Evolutionary conservation across 2,888 invertebrate species (phyloP).

Genomic region (Scelioninae gen. 1): DNA sequence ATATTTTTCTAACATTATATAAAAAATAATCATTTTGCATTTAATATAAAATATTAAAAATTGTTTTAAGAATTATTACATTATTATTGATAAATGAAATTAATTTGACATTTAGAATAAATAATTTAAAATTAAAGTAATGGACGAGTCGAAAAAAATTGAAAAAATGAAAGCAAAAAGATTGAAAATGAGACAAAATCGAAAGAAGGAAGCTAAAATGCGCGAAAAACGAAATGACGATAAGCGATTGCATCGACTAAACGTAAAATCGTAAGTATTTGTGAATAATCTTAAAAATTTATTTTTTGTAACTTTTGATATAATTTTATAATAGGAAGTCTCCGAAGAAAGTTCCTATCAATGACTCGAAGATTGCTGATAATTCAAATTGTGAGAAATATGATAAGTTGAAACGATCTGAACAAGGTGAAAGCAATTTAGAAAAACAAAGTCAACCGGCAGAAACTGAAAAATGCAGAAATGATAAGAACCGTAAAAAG

Average conservation of each 20-base stretch:
- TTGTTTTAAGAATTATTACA: too few species aligned
- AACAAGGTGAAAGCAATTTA: slow-evolving; percentile 5
- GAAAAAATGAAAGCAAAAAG: neutral
- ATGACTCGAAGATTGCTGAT: neutral
- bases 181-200: neutral
- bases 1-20: too few species aligned
- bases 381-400: neutral
- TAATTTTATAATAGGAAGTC: slow-evolving; percentile 1
- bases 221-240: too few species aligned
- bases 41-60: too few species aligned
- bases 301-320: neutral
- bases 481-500: neutral
- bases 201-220: too few species aligned
- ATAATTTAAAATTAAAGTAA: neutral
- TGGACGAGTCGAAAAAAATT: neutral
- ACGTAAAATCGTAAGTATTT: neutral
- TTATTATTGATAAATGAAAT: neutral
- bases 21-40: too few species aligned
- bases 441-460: neutral
- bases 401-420: neutral
- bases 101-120: neutral
- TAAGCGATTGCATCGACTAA: neutral
- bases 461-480: neutral
- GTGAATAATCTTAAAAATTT: neutral
- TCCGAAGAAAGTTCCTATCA: neutral